These are phyloP conservation scores for Picathartes gymnocephalus DNA, from an alignment of 2,113 vertebrate genomes.

Conservation along the genomic window DNA sequence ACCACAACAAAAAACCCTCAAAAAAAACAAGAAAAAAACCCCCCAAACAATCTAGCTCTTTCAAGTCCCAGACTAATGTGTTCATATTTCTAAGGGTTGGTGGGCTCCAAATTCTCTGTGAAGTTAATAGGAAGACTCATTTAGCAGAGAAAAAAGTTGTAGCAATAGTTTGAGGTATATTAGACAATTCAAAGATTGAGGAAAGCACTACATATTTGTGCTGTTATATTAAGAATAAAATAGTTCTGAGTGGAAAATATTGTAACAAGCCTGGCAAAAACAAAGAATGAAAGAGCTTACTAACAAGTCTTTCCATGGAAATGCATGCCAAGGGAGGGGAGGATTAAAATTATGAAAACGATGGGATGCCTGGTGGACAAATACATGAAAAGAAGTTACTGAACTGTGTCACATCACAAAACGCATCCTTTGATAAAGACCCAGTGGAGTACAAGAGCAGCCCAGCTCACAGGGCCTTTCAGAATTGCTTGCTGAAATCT, in stretches of 20 bases:
- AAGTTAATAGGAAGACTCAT: not conserved
- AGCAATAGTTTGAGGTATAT: not conserved
- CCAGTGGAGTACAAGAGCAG: not conserved
- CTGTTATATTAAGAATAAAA: not conserved
- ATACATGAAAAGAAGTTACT: not conserved
- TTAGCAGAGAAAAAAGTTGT: not conserved
- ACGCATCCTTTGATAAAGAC: not conserved
- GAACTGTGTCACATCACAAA: not conserved
- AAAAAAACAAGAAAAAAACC: too few species aligned
- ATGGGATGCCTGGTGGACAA: not conserved
- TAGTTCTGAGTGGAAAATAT: conserved; percentile 48
- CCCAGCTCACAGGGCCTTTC: not conserved
- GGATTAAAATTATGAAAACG: conserved; percentile 2
- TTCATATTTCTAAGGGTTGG: not conserved
- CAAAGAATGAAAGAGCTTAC: not conserved
- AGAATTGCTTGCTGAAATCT: not conserved
- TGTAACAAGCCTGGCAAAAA: conserved; percentile 46
- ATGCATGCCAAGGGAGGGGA: conserved; percentile 22
- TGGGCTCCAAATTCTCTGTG: not conserved
- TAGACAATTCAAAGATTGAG: not conserved
- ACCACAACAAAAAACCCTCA: too few species aligned
- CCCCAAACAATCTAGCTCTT: not conserved
- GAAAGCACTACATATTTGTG: not conserved
- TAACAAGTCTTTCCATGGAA: not conserved
- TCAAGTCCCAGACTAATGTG: not conserved